These are phyloP conservation scores for Cheumatopsyche charites DNA, from an alignment of 1,140 invertebrate species.

Conservation along the genomic window DNA sequence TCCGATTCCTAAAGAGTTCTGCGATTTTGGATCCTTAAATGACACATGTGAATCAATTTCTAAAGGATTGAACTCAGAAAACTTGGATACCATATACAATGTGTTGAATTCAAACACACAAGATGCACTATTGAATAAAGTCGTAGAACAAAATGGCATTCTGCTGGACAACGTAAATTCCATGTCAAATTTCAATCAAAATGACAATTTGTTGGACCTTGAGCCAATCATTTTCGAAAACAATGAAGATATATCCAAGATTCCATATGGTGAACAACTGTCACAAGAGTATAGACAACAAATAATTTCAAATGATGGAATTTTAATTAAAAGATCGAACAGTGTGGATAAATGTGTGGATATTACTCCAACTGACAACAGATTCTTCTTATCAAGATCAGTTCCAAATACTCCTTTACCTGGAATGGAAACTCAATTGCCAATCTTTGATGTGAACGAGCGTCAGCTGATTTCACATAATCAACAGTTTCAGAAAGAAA, in stretches of 20 bases:
- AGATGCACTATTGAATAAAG: conserved; percentile 1
- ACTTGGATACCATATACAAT: conserved; percentile 60
- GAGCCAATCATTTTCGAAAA: not conserved
- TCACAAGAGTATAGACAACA: conserved; percentile 53
- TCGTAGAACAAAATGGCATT: conserved; percentile 30
- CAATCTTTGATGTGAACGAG: conserved; percentile 53
- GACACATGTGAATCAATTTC: conserved; percentile 60
- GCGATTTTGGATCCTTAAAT: conserved; percentile 67
- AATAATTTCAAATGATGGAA: conserved; percentile 29
- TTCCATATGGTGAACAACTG: conserved; percentile 49
- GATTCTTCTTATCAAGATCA: conserved; percentile 62
- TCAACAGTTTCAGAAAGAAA: conserved; percentile 13
- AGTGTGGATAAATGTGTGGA: conserved; percentile 56
- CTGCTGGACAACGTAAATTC: not conserved
- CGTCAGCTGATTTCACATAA: conserved; percentile 15
- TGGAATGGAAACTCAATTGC: conserved; percentile 53
- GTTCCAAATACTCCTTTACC: conserved; percentile 70
- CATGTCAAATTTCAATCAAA: conserved; percentile 24
- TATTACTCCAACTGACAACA: too few species aligned
- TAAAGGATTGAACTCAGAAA: conserved; percentile 61
- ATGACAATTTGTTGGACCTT: not conserved
- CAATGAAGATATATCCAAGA: conserved; percentile 47
- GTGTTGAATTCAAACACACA: conserved; percentile 53
- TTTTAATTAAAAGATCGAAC: conserved; percentile 52
- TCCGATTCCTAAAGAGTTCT: conserved; percentile 72